Evolutionary conservation across 2,113 vertebrate genomes (phyloP), one percentile per base, ranked within the genome.

Genomic region (Falcunculus frontatus): DNA sequence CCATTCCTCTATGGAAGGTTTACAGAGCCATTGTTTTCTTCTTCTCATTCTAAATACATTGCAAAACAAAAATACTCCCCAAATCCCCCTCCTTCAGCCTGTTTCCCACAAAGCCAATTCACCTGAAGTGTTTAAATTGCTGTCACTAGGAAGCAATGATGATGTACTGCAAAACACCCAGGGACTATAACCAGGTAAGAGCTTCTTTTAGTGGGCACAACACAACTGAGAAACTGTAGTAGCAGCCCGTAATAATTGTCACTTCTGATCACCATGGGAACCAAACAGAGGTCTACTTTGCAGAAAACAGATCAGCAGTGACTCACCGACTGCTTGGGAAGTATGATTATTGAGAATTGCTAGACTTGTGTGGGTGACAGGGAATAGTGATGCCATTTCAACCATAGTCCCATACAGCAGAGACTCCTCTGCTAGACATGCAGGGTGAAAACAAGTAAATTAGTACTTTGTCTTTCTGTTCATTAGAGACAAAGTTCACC

Each of bases 231-330:
- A 64, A 84, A 57, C 62, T 50, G 80, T 94, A 96, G 96, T 86
- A 92, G 90, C 93, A 95, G 80, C 70, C 92, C 13, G 15, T 67
- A 94, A 90, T 92, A 92, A 96, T 42, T 96, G 95, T 92, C 69
- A 75, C 60, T 95, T 94, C 80, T 93, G 73, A 96, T 96, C 86
- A 81, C 96, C 90, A 93, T 95, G 95, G 96, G 85, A 96, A 96
- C 96, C 56, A 93, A 93, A 90, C 32, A 75, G 92, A 84, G 52
- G 83, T 94, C 86, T 97, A 4, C 85, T 94, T 63, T 86, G 83
- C 79, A 92, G 92, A 88, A 96, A 94, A 94, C 92, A 94, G 90
- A 94, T 87, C 94, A 93, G 88, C 78, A 90, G 85, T 96, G 96
- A 97, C 86, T 97, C 96, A 96, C 77, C 0, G 1, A 39, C 62